Evolutionary conservation across 2,888 invertebrate species (phyloP).

Genomic region (Mesochorus sp.): DNA sequence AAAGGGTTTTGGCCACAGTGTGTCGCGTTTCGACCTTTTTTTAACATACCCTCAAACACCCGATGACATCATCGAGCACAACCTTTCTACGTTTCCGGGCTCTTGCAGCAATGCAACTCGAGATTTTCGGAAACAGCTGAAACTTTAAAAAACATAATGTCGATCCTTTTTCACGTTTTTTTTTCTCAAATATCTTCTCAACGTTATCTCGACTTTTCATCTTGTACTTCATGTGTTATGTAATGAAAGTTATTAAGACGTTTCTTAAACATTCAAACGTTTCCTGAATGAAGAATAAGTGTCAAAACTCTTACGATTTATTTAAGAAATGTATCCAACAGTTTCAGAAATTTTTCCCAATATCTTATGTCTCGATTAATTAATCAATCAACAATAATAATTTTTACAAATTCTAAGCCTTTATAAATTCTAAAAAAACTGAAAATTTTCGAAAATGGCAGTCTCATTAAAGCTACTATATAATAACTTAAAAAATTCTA

Average conservation of each 20-base stretch:
- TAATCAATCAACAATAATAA: no score
- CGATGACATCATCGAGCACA: not conserved
- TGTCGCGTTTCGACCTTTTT: constrained; percentile 9
- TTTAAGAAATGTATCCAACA: no score
- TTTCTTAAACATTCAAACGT: no score
- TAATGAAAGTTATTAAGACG: not conserved
- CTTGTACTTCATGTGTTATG: not conserved
- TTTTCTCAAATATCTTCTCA: not conserved
- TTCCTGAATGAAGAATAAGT: no score
- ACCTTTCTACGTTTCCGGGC: constrained; percentile 24
- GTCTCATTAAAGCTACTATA: no score
- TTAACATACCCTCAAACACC: not conserved
- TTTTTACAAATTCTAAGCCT: no score
- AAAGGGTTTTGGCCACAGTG: constrained; percentile 52
- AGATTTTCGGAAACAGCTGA: constrained; percentile 59
- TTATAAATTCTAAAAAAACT: no score
- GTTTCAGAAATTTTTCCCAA: no score
- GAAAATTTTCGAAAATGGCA: no score
- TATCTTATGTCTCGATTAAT: no score
- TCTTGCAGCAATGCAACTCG: constrained; percentile 5
- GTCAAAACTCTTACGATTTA: no score
- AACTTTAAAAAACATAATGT: not conserved
- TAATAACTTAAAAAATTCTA: no score
- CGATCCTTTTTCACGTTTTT: constrained; percentile 5
- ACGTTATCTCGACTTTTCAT: not conserved